These are phyloP conservation scores for Cryptoprocta ferox DNA, from an alignment of 2,797 vertebrate genomes.

Conservation along the genomic window DNA sequence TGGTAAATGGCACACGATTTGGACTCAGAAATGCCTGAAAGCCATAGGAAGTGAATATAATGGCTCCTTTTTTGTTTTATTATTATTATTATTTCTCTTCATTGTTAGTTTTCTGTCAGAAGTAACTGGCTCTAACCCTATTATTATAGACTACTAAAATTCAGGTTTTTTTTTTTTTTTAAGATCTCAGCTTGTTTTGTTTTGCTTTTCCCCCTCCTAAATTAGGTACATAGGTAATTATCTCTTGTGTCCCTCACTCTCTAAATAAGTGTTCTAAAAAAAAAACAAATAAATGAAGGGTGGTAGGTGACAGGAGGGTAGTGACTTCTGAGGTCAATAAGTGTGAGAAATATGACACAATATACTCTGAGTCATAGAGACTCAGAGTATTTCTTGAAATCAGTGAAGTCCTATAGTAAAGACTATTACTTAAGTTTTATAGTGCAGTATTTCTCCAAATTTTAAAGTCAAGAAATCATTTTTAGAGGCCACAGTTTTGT, in stretches of 20 bases:
- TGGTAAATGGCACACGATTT: constrained; percentile 15
- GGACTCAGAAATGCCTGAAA: constrained; percentile 1
- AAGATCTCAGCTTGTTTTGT: not conserved
- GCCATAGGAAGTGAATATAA: not conserved
- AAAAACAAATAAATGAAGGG: not conserved
- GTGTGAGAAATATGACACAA: not conserved
- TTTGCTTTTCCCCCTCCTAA: not conserved
- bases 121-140: not conserved
- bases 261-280: not conserved
- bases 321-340: not conserved
- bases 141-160: not conserved
- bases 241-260: not conserved
- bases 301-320: not conserved
- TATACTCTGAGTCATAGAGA: too few species aligned
- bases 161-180: not conserved
- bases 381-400: not conserved
- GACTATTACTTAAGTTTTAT: not conserved
- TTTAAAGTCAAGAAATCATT: not conserved
- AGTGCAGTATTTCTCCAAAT: not conserved
- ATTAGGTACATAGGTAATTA: not conserved
- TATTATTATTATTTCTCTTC: not conserved
- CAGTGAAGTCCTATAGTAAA: not conserved
- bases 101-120: not conserved
- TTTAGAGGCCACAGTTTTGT: not conserved
- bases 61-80: not conserved